Conservation (phyloP, 2,797 vertebrate species). For the Xenentodon cancila region DNA sequence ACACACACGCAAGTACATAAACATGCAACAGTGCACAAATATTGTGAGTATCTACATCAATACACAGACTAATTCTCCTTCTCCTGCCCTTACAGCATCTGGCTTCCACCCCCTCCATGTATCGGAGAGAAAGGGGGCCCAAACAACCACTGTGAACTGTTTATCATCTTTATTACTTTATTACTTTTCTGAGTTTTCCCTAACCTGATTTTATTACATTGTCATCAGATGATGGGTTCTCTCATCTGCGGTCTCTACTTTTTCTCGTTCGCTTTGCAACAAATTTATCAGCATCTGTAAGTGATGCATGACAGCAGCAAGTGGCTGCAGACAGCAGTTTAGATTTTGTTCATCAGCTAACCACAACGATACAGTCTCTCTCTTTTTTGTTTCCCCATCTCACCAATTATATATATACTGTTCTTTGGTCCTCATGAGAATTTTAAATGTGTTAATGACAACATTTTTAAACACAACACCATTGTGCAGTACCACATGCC, state of each 20-base stretch:
- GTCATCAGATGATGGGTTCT: conserved; percentile 79
- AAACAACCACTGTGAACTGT: conserved; percentile 69
- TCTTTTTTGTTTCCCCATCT: conserved; percentile 13
- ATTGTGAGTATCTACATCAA: conserved; percentile 30
- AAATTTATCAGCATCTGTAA: conserved; percentile 57
- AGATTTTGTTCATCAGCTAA: conserved; percentile 31
- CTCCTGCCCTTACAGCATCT: conserved; percentile 65
- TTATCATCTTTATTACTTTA: conserved; percentile 82
- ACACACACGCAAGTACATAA: conserved; percentile 18
- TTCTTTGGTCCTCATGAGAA: background rate
- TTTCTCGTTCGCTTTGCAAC: conserved; percentile 61
- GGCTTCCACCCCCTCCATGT: conserved; percentile 64
- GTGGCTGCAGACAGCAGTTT: conserved; percentile 45
- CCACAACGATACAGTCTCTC: conserved; percentile 7
- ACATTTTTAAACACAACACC: background rate
- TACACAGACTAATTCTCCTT: conserved; percentile 55
- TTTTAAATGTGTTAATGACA: too few relatives aligned
- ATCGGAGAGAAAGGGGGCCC: conserved; percentile 63
- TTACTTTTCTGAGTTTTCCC: conserved; percentile 80
- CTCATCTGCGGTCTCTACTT: conserved; percentile 62
- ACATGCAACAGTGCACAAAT: conserved; percentile 33
- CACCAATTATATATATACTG: conserved; percentile 12
- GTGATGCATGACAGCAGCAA: conserved; percentile 57
- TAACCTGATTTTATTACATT: conserved; percentile 81
- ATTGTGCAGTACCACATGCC: conserved; percentile 31